phyloP scores from a whole-genome alignment of 2,888 invertebrate genomes.

The Linyphia triangularis region DNA sequence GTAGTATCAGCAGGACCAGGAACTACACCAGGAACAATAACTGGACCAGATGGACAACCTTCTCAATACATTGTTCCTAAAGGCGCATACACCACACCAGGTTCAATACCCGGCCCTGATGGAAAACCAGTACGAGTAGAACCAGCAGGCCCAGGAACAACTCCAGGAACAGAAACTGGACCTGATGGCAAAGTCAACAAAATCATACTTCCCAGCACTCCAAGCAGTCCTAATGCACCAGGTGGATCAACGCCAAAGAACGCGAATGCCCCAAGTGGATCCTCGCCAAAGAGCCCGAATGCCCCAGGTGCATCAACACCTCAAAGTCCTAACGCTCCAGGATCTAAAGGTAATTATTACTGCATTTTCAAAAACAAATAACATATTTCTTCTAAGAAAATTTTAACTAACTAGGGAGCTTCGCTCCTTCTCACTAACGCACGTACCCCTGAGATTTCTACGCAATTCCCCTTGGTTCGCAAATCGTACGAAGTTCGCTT shows the following conservation, averaged over 20 bases:
- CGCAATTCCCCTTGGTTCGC: too few relatives aligned
- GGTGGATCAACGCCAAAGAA: background rate
- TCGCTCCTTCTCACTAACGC: too few relatives aligned
- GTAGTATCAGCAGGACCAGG: slow-evolving; percentile 3
- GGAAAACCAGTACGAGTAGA: slow-evolving; percentile 13
- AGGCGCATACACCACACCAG: slow-evolving; percentile 5
- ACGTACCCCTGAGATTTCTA: too few relatives aligned
- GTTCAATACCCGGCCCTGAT: slow-evolving; percentile 25
- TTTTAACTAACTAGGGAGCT: too few relatives aligned
- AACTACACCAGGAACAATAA: slow-evolving; percentile 30
- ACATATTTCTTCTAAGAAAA: too few relatives aligned
- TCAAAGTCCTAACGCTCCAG: too few relatives aligned
- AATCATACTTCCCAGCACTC: slow-evolving; percentile 19
- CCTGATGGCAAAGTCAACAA: background rate
- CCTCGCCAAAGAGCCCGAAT: too few relatives aligned
- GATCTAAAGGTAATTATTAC: too few relatives aligned
- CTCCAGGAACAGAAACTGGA: slow-evolving; percentile 26
- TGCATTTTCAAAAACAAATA: too few relatives aligned
- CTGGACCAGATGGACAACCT: slow-evolving; percentile 28
- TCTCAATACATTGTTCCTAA: slow-evolving; percentile 8
- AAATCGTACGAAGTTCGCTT: too few relatives aligned
- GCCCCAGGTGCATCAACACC: too few relatives aligned
- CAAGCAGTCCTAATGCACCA: slow-evolving; percentile 8
- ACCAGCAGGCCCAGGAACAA: slow-evolving; percentile 41
- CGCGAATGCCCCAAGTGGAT: background rate